These are phyloP conservation scores for Paracanthobrama guichenoti DNA, from an alignment of 2,113 vertebrate species.

Conservation along the genomic window DNA sequence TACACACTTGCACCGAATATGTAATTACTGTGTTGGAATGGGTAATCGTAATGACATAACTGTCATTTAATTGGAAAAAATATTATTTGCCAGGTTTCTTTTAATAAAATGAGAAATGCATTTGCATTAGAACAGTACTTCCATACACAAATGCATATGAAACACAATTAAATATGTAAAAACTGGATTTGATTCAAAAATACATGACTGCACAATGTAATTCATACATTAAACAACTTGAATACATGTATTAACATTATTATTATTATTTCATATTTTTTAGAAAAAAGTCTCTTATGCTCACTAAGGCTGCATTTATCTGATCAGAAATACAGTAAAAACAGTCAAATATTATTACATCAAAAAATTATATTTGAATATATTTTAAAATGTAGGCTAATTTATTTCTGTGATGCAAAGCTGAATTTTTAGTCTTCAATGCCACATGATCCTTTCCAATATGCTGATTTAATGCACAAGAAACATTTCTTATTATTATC, in stretches of 20 bases:
- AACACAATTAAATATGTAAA: not conserved
- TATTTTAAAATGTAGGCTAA: not conserved
- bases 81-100: not conserved
- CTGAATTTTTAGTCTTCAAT: not conserved
- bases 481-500: not conserved
- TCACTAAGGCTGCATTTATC: too few species aligned
- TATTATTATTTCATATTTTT: too few species aligned
- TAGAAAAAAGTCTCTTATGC: too few species aligned
- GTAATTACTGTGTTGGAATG: not conserved
- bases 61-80: conserved; percentile 6
- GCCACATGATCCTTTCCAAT: not conserved
- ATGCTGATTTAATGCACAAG: not conserved
- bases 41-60: not conserved
- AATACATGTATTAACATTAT: not conserved
- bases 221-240: not conserved
- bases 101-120: not conserved
- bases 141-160: conserved; percentile 10
- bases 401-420: not conserved
- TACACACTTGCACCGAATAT: not conserved
- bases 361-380: too few species aligned
- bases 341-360: too few species aligned
- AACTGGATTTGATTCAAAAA: not conserved
- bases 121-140: conserved; percentile 14
- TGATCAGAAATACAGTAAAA: too few species aligned
- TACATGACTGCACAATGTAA: not conserved